Conservation (phyloP, 2,113 vertebrate species). For the Smithornis capensis region DNA sequence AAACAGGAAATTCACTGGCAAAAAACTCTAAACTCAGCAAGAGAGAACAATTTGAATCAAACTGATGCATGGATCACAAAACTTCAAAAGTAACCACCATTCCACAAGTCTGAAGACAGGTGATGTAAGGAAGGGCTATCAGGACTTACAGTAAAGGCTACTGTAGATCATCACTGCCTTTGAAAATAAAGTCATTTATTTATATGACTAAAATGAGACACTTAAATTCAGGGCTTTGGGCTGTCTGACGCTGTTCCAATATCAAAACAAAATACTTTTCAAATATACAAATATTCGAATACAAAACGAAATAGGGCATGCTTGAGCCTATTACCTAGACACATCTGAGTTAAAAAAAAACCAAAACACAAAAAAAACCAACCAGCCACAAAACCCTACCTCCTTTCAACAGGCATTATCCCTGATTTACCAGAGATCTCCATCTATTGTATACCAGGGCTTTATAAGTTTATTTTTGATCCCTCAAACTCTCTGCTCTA, state of each 20-base stretch:
- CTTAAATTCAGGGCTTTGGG: not conserved
- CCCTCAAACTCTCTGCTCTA: not conserved
- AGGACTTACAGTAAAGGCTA: not conserved
- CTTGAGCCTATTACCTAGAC: no score
- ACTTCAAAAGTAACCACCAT: not conserved
- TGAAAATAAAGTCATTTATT: not conserved
- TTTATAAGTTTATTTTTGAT: not conserved
- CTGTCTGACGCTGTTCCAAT: not conserved
- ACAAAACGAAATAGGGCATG: no score
- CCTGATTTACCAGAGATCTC: not conserved
- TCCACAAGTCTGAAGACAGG: not conserved
- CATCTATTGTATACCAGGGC: not conserved
- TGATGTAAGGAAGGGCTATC: not conserved
- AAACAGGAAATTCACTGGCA: not conserved
- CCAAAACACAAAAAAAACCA: not conserved
- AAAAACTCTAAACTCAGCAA: not conserved
- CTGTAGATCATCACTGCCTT: not conserved
- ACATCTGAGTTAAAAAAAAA: no score
- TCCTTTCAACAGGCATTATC: not conserved
- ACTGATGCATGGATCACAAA: not conserved
- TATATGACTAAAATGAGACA: not conserved
- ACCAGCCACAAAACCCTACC: not conserved
- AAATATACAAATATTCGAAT: no score
- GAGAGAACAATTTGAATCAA: not conserved
- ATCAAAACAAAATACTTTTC: not conserved